Conservation (phyloP, 1,140 invertebrate species). For the Atta texana region DNA sequence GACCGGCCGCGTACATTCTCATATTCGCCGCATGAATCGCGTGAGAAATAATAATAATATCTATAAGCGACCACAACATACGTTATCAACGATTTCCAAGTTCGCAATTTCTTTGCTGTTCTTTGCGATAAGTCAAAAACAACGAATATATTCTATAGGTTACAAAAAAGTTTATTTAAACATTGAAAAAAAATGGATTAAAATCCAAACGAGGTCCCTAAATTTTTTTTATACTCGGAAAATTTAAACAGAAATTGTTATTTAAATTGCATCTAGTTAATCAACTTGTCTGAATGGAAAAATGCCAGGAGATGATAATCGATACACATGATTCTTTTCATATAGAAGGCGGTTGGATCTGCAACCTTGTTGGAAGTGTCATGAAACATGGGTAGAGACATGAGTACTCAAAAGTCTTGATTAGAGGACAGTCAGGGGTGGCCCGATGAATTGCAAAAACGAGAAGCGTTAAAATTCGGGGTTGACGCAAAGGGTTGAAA, state of each 20-base stretch:
- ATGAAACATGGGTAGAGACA: conserved; percentile 5
- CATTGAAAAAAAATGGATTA: background rate
- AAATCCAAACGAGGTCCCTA: background rate
- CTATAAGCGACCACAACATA: conserved; percentile 2
- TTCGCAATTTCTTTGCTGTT: conserved; percentile 13
- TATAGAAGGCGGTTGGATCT: background rate
- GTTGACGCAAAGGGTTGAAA: conserved; percentile 68
- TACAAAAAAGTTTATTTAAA: background rate
- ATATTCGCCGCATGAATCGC: conserved; percentile 44
- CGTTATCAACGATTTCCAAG: conserved; percentile 47
- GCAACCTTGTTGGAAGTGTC: conserved; percentile 4
- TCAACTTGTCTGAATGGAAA: background rate
- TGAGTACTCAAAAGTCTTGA: conserved; percentile 31
- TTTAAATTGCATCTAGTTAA: background rate
- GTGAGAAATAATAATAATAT: conserved; percentile 72
- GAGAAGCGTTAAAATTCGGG: conserved; percentile 54
- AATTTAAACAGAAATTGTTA: conserved; percentile 12
- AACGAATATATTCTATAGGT: background rate
- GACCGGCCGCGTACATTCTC: conserved; percentile 17
- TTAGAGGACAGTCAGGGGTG: conserved; percentile 52
- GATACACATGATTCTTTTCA: conserved; percentile 1
- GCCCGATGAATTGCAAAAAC: conserved; percentile 54
- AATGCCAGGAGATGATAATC: background rate
- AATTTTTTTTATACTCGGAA: background rate
- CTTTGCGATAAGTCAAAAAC: background rate